These are phyloP conservation scores for Epizoanthus stellaris DNA, from an alignment of 92 coral and sea anemone species.

Conservation along the genomic window DNA sequence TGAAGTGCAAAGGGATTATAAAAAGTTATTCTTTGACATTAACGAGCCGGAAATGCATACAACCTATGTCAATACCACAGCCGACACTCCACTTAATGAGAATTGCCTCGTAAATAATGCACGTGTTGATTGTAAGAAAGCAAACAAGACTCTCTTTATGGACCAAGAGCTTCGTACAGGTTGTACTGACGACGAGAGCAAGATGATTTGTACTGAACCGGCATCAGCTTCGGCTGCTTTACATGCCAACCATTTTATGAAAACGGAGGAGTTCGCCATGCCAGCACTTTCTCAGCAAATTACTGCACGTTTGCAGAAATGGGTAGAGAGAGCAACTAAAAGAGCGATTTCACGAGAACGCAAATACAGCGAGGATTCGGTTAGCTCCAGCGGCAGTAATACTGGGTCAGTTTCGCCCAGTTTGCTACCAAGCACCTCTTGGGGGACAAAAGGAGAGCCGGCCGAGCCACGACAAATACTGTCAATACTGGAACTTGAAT, in stretches of 20 bases:
- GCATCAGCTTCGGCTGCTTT: neutral
- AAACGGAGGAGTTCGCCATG: neutral
- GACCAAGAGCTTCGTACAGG: neutral
- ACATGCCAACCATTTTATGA: neutral
- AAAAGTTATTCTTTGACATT: slow-evolving; percentile 19
- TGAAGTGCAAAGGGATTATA: neutral
- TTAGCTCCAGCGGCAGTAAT: slow-evolving; percentile 30
- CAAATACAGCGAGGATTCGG: slow-evolving; percentile 31
- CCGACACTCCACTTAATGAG: slow-evolving; percentile 23
- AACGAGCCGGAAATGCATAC: slow-evolving; percentile 39
- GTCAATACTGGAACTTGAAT: slow-evolving; percentile 23
- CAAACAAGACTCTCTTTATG: slow-evolving; percentile 2
- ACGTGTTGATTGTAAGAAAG: neutral
- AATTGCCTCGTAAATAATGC: slow-evolving; percentile 27
- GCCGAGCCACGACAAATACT: slow-evolving; percentile 29
- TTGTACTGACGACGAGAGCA: neutral
- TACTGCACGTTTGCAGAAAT: slow-evolving; percentile 25
- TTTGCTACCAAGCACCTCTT: neutral
- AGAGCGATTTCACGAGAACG: slow-evolving; percentile 15
- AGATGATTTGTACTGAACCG: neutral
- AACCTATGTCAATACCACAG: slow-evolving; percentile 17
- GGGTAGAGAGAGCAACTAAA: slow-evolving; percentile 34
- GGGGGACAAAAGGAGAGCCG: slow-evolving; percentile 22
- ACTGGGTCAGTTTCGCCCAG: slow-evolving; percentile 12
- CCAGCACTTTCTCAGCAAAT: slow-evolving; percentile 32